Conservation (phyloP, 1,140 invertebrate species). For the Scaptomyza montana region DNA sequence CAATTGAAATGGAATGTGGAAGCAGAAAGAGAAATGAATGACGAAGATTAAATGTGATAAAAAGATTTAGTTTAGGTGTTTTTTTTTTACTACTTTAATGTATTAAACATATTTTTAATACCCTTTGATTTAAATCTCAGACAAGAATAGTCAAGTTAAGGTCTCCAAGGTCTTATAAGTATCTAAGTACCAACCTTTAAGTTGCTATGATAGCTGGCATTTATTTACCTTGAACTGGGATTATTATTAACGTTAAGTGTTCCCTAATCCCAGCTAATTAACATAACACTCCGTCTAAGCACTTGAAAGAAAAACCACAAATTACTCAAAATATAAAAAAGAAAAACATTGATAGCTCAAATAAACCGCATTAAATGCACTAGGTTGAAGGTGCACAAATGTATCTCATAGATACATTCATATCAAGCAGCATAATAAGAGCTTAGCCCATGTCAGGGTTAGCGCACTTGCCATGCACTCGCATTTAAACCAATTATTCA, state of each 20-base stretch:
- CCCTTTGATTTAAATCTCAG: too few species aligned
- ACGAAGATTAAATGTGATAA: not conserved
- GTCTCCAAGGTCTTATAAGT: not conserved
- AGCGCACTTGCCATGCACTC: conserved; percentile 34
- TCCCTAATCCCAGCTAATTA: conserved; percentile 25
- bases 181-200: too few species aligned
- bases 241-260: not conserved
- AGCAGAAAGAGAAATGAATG: not conserved
- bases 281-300: conserved; percentile 12
- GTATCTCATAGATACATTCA: conserved; percentile 22
- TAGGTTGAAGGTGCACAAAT: conserved; percentile 15
- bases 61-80: not conserved
- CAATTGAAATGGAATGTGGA: too few species aligned
- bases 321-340: conserved; percentile 18
- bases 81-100: too few species aligned
- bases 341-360: conserved; percentile 53
- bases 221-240: conserved; percentile 17
- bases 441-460: conserved; percentile 20
- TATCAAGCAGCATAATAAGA: too few species aligned
- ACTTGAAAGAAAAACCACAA: conserved; percentile 33
- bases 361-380: conserved; percentile 24
- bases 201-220: not conserved
- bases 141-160: not conserved
- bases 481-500: conserved; percentile 37
- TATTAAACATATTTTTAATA: not conserved